Evolutionary conservation across 2,888 invertebrate genomes (phyloP), one percentile per base, ranked within the genome.

Genomic region (Caenorhabditis afra): DNA sequence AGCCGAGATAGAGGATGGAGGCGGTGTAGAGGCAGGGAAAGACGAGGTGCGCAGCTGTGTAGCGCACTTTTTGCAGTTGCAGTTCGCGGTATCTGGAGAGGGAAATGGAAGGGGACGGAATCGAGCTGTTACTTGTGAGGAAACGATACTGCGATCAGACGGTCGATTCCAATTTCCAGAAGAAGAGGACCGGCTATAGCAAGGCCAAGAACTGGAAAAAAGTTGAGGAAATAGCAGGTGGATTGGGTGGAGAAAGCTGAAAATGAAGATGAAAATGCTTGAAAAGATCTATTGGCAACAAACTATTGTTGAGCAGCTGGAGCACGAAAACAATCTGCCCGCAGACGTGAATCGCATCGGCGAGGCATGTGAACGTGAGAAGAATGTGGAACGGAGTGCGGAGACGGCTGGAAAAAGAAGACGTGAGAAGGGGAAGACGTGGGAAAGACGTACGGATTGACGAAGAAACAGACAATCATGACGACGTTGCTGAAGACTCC

Each of bases 361-460:
- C 79, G 8, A 79, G 53, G 50, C 79, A 82, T 14, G 79, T 82
- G n/a, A 82, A 59, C 11, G 73, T 76, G 53, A 82, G 71, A 0
- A 82, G 64, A 41, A 82, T 68, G 57, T 82, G 82, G 58, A 79
- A 82, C 14, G 82, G 68, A 4, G 82, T 71, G 14, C 82, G 68
- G 18, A 79, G 74, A 16, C 75, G 62, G 5, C 79, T 79, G 79
- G n/a, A 77, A 70, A 39, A 23, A 22, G 16, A 39, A 22, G 16
- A 61, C 8, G 37, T 29, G 10, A n/a, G n/a, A n/a, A n/a, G n/a
- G n/a, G n/a, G n/a, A n/a, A n/a, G n/a, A n/a, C n/a, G n/a, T n/a
- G n/a, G n/a, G n/a, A n/a, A n/a, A 18, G 18, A 73, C 71, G 52
- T 20, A 79, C 78, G 64, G 68, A 16, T 71, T 73, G 11, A 55